A percentile compares a stretch with the other conserved stretches of the same genome.
Evolutionary conservation across 2,113 vertebrate species (phyloP).

Genomic region (Aegithalos caudatus): DNA sequence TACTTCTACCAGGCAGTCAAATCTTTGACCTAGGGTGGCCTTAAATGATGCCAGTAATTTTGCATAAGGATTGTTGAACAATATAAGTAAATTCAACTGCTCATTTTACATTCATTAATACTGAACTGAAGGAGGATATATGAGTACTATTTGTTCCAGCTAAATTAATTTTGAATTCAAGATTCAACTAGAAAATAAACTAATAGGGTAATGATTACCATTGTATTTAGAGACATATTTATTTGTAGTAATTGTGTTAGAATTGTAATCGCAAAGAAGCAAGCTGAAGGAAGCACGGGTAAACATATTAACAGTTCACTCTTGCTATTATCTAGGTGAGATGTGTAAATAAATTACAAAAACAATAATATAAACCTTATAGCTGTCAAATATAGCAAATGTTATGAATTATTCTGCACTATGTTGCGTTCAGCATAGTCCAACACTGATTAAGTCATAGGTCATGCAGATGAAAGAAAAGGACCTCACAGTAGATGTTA

Average conservation of each 20-base stretch:
- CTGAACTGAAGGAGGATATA: not conserved
- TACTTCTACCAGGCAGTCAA: not conserved
- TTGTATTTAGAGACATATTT: not conserved
- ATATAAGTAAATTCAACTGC: not conserved
- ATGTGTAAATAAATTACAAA: not conserved
- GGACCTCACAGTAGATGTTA: not conserved
- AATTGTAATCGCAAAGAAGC: not conserved
- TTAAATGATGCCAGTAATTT: not conserved
- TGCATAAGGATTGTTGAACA: not conserved
- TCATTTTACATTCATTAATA: not conserved
- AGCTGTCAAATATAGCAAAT: not conserved
- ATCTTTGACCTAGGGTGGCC: not conserved
- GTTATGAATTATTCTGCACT: not conserved
- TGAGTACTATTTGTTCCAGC: not conserved
- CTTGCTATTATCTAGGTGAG: not conserved
- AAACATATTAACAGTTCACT: not conserved
- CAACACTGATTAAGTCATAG: not conserved
- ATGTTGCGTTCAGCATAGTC: not conserved
- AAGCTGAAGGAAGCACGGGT: not conserved
- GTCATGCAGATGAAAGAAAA: not conserved
- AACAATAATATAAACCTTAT: not conserved
- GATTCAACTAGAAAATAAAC: conserved; percentile 3
- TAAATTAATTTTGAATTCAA: not conserved
- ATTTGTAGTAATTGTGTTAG: not conserved
- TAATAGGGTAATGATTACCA: not conserved